Evolutionary conservation across 1,140 invertebrate genomes (phyloP), one percentile per base, ranked within the genome.

Genomic region (Drosophila nannoptera): DNA sequence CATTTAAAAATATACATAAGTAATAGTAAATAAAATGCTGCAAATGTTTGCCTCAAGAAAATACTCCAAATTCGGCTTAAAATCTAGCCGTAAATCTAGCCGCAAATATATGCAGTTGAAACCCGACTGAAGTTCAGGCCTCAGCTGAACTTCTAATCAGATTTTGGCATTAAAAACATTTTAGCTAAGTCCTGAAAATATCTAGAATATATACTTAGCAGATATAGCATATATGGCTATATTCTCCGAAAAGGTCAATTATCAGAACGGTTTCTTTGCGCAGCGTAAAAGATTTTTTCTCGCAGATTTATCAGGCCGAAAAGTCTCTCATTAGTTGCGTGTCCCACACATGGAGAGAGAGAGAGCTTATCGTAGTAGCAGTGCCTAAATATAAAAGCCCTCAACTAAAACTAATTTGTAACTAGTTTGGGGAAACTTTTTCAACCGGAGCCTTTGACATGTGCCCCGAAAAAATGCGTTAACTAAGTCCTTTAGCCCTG

Each of bases 331-430:
- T 70, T 65, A 46, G 54, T 70, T 59, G 46, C 62, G 53, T 33
- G 49, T 49, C 14, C 31, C 36, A 9, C 40, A n/a, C 11, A 42
- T 1, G 12, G 5, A 14, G 5, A 14, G 40, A 2, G 40, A 43
- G 40, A 43, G 12, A 2, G 61, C 53, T 73, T 69, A 60, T 66
- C 69, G 32, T 43, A 49, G 32, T 38, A n/a, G 43, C 58, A 61
- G 64, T 67, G 59, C 16, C 54, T 42, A 58, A 68, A 82, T 70
- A 74, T 61, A 65, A 66, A 71, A 32, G 48, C 48, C 53, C 69
- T 66, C 60, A 65, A 75, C 52, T 60, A 84, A 81, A 83, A 83
- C 78, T 84, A 82, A 84, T 83, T 75, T 83, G 78, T 69, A 78
- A 77, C 65, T 84, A 75, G 50, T 73, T 43, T 43, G 29, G 50